A percentile compares a stretch with the other conserved stretches of the same genome.
These are phyloP conservation scores for Temnothorax ravouxi DNA, from an alignment of 2,888 invertebrate species.

Conservation along the genomic window DNA sequence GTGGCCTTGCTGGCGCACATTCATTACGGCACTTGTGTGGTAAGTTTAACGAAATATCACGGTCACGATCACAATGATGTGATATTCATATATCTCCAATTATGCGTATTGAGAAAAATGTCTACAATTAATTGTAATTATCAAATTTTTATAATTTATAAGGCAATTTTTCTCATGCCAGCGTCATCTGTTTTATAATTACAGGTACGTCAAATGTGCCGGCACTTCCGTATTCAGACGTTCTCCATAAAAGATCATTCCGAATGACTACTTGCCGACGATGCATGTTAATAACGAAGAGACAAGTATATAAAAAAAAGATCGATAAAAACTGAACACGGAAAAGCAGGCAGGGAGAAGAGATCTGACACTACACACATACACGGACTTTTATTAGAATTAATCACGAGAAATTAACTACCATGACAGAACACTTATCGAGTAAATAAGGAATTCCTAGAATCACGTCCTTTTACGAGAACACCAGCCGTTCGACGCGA, in stretches of 20 bases:
- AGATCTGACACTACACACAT: slow-evolving; percentile 76
- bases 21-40: slow-evolving; percentile 97
- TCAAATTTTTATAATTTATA: background rate
- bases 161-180: background rate
- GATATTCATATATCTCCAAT: background rate
- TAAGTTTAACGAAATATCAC: slow-evolving; percentile 88
- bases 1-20: slow-evolving; percentile 93
- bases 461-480: slow-evolving; percentile 3
- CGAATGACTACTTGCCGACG: slow-evolving; percentile 88
- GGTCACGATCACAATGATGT: background rate
- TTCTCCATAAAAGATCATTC: slow-evolving; percentile 89
- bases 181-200: slow-evolving; percentile 77
- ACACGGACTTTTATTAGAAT: slow-evolving; percentile 43
- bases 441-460: slow-evolving; percentile 3
- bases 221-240: slow-evolving; percentile 96
- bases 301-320: slow-evolving; percentile 61
- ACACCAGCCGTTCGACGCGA: background rate
- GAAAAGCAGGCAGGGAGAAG: slow-evolving; percentile 58
- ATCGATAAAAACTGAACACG: slow-evolving; percentile 51
- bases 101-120: background rate
- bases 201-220: slow-evolving; percentile 98
- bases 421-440: slow-evolving; percentile 22
- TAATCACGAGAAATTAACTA: slow-evolving; percentile 37
- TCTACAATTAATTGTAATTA: background rate
- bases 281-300: slow-evolving; percentile 86